Base-by-base conservation (phyloP, 1,140 invertebrate species). In the Neodiprion virginianus region DNA sequence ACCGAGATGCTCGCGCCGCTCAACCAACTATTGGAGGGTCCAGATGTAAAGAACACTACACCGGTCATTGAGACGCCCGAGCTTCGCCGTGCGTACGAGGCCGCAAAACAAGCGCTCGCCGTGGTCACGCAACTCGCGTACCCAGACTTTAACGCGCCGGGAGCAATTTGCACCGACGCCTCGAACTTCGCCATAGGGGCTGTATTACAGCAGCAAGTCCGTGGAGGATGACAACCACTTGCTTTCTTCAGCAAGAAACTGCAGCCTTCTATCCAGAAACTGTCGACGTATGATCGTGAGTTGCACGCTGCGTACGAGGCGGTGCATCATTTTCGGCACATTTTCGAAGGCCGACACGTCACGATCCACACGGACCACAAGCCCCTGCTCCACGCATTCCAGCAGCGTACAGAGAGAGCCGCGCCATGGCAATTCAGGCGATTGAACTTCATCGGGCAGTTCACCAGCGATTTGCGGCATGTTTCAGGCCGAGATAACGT, bases 281-380 rank as follows among this genome's bases (percentile, higher is more conserved):
- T 72, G 12, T 65, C 50, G 7, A 61, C 83, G 1, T 88, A 87
- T 72, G 82, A 89, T 76, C 72, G 86, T 5, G 86, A 90, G 79
- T 78, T 90, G 0, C 71, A 85, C 0, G 84, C 83, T 4, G 79
- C 83, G 9, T 86, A 82, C 75, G n/a, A 14, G 12, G 72, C 80
- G 2, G 75, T 87, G 1, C 79, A 81, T 73, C 76, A 77, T 73
- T 88, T 88, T 73, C 61, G 72, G 49, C 76, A 83, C 48, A 76
- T 84, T 49, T n/a, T 88, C 4, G 84, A 87, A 76, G 82, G 78
- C 7, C 67, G 77, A 48, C 8, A 75, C 21, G 77, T 87, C 53
- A 78, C 67, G 0, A 81, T 87, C 28, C 83, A 77, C 71, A 86
- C 85, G 0, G 85, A 87, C 73, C 85, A 88, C 73, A 85, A 86